Evolutionary conservation across 2,888 invertebrate species (phyloP).

Genomic region (Acanthococcus lagerstroemiae): DNA sequence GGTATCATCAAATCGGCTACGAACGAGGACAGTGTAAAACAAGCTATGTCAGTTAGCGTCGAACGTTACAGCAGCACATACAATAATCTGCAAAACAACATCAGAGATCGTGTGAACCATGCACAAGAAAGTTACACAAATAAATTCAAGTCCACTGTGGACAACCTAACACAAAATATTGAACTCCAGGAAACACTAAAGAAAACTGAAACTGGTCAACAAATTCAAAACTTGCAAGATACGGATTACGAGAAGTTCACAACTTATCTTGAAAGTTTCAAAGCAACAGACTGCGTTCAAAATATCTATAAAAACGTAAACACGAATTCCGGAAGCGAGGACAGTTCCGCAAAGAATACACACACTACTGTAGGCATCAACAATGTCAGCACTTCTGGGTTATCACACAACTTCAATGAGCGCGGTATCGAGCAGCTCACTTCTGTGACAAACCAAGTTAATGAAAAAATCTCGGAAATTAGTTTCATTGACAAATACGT

Average conservation of each 20-base stretch:
- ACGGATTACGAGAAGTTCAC: not conserved
- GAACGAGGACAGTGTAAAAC: not conserved
- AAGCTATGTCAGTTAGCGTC: not conserved
- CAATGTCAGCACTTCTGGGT: not conserved
- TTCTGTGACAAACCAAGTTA: not conserved
- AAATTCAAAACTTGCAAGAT: not conserved
- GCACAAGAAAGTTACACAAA: not conserved
- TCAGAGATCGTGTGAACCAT: not conserved
- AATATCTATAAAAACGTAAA: not conserved
- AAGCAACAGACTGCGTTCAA: not conserved
- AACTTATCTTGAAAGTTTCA: too few relatives aligned
- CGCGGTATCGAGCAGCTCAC: not conserved
- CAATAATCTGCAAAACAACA: not conserved
- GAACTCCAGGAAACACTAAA: too few relatives aligned
- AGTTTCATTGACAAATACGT: not conserved
- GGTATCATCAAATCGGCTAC: not conserved
- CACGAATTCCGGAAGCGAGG: not conserved
- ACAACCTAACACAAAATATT: too few relatives aligned
- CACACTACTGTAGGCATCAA: not conserved
- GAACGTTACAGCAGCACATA: not conserved
- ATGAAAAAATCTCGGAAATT: not conserved
- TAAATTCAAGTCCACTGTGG: not conserved
- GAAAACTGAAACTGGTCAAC: not conserved
- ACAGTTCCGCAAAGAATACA: too few relatives aligned
- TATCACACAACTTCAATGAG: too few relatives aligned